Evolutionary conservation across 2,888 invertebrate species (phyloP), one percentile per base, ranked within the genome.

Genomic region (Entomobrya proxima): DNA sequence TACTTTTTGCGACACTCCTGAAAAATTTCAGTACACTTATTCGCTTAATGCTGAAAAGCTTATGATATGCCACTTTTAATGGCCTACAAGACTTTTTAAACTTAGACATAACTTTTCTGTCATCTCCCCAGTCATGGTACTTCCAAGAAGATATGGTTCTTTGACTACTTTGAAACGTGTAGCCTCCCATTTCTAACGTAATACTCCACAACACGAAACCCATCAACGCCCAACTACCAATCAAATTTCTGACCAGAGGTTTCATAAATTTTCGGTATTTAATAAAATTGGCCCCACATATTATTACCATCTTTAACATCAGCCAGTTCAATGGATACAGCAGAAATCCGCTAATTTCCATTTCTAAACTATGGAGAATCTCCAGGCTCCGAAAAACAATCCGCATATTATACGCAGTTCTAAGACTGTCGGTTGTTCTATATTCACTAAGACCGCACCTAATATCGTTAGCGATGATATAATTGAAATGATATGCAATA

Each of bases 251-350:
- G 7, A 78, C 78, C 1, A 72, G 3, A 2, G 84, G 84, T 0
- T 2, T 30, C 78, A 84, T 78, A 9, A 27, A 9, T 13, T 72
- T 9, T 7, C 69, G 72, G 44, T 84, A 72, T 30, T 84, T 84
- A 11, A 84, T 84, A 0, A 84, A 67, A 61, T 32, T 84, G 2
- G 72, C 84, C 18, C 78, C 78, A 37, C 78, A 78, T 18, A 77
- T 32, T 15, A 78, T 18, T 24, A 84, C 44, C 84, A 84, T 84
- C 61, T 84, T 84, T 6, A 55, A 0, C 55, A 84, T 77, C 2
- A 84, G 18, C 84, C 84, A 84, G 24, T 84, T 72, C 35, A 72
- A 15, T 7, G 84, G 84, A n/a, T 84, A 84, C 1, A 84, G 61
- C 1, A 78, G 24, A 30, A 58, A 9, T 3, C 72, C 64, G 1